Base-by-base conservation (phyloP, 2,113 vertebrate genomes). In the Promerops cafer region DNA sequence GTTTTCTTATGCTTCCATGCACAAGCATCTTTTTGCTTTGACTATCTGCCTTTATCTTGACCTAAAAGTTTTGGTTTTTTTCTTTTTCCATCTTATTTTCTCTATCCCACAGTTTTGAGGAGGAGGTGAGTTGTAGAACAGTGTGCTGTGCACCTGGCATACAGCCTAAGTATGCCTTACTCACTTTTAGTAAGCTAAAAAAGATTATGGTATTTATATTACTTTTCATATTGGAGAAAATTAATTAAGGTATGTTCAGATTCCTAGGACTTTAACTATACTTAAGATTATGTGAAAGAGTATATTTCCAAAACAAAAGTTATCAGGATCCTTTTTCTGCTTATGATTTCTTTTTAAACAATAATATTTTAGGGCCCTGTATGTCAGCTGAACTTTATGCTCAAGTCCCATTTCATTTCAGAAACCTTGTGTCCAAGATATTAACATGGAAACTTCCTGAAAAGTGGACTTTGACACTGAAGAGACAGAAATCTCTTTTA, bases 91-190 rank as follows among this genome's bases (percentile, higher is more conserved):
- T 50, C 13, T 54, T 23, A 53, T 49, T 78, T 45, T 63, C 11
- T 40, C 23, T 9, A 68, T 11, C 6, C 1, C 4, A 2, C 2
- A 0, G 0, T 60, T 21, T 17, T 66, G 28, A 52, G 45, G 52
- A 71, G 30, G 10, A 31, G 1, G 3, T 4, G 5, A 65, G 5
- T 57, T 20, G 19, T 14, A 22, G 7, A 61, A 60, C 1, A 10
- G 21, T 5, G 1, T 60, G 8, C 7, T 54, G 23, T 31, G 9
- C 9, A 57, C 1, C 31, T 65, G 54, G 13, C 13, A 3, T 70
- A 10, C 17, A 70, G 20, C 7, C 28, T n/a, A n/a, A n/a, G n/a
- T n/a, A n/a, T n/a, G n/a, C n/a, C n/a, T n/a, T n/a, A 24, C 7
- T 5, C 35, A 54, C 10, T 33, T 20, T 40, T 80, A 59, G 39